Conservation (phyloP, 2,113 vertebrate species). For the Dolichotis patagonum region DNA sequence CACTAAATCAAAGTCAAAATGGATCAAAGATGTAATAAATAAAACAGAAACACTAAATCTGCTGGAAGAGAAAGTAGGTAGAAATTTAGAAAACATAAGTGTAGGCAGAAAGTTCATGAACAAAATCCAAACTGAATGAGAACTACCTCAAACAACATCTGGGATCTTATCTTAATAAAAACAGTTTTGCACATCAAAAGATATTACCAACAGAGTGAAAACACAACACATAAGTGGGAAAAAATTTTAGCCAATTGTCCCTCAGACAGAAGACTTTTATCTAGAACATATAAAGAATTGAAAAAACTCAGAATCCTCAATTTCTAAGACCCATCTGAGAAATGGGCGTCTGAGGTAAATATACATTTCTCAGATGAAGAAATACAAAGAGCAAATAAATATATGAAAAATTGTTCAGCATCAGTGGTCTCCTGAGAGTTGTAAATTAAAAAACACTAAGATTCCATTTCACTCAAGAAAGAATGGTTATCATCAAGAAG, state of each 20-base stretch:
- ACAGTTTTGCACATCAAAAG: neutral
- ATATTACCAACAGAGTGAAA: neutral
- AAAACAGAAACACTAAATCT: neutral
- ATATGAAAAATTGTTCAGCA: neutral
- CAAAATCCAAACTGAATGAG: neutral
- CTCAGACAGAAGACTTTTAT: neutral
- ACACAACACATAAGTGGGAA: neutral
- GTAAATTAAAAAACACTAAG: neutral
- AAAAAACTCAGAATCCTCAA: neutral
- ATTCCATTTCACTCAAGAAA: neutral
- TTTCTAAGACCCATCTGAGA: neutral
- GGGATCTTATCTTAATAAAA: neutral
- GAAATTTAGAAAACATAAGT: neutral
- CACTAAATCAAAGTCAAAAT: neutral
- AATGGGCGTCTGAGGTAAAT: neutral
- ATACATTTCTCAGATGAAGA: neutral
- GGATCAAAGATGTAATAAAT: neutral
- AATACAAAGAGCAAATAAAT: neutral
- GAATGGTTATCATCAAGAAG: neutral
- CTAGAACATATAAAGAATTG: neutral
- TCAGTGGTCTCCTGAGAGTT: neutral
- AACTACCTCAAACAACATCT: neutral
- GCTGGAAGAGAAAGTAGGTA: neutral
- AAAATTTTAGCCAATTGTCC: neutral
- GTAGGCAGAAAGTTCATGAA: neutral